A percentile compares a stretch with the other conserved stretches of the same genome.
Evolutionary conservation across 2,888 invertebrate species (phyloP).

Genomic region (Acleris laterana): DNA sequence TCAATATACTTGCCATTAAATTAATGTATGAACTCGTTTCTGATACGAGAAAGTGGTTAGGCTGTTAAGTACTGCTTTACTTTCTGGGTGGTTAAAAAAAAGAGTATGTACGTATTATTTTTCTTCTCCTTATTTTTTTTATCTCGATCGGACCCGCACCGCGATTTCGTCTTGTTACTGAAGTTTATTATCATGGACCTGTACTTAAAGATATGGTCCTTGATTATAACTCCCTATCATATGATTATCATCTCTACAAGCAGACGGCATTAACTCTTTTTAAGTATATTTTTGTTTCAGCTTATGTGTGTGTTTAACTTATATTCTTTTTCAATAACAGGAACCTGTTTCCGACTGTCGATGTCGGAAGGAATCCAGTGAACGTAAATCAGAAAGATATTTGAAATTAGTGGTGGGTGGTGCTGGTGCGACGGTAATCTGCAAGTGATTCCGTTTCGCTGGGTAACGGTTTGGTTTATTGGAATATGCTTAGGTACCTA

Average conservation of each 20-base stretch:
- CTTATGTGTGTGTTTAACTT: neutral
- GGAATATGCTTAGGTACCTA: slow-evolving; percentile 50
- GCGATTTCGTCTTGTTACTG: too few species aligned
- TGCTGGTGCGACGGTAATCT: slow-evolving; percentile 54
- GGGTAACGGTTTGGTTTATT: slow-evolving; percentile 68
- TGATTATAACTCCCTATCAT: neutral
- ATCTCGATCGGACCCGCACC: too few species aligned
- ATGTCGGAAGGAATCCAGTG: slow-evolving; percentile 14
- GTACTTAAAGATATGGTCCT: too few species aligned
- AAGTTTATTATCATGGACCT: too few species aligned
- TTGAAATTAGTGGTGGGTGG: slow-evolving; percentile 57
- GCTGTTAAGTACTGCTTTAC: slow-evolving; percentile 5
- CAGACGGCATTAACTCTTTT: neutral
- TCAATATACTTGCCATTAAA: slow-evolving; percentile 14
- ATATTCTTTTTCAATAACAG: slow-evolving; percentile 16
- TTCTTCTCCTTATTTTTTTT: too few species aligned
- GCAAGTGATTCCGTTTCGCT: slow-evolving; percentile 68
- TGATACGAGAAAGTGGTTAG: neutral
- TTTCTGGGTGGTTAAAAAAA: neutral
- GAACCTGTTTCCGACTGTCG: slow-evolving; percentile 23
- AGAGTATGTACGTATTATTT: too few species aligned
- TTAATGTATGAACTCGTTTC: slow-evolving; percentile 13
- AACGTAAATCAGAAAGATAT: slow-evolving; percentile 44
- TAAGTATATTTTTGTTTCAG: too few species aligned
- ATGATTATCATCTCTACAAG: neutral